These are phyloP conservation scores for Cydia pomonella DNA, from an alignment of 1,140 invertebrate genomes.

Conservation along the genomic window DNA sequence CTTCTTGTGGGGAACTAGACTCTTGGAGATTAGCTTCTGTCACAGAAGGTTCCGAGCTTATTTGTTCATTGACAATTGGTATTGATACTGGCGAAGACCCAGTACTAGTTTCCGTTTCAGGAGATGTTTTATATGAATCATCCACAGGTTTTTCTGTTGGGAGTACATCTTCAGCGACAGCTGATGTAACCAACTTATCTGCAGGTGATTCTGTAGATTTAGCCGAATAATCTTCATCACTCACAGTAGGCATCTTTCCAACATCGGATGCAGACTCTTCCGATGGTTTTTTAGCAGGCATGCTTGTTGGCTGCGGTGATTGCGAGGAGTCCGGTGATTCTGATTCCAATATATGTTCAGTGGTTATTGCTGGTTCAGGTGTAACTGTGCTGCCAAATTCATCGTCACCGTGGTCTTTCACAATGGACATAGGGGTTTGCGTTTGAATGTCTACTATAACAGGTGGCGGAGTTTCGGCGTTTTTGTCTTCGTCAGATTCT, in stretches of 20 bases:
- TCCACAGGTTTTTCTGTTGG: neutral
- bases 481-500: constrained; percentile 3
- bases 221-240: neutral
- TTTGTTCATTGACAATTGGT: neutral
- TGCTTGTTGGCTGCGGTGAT: neutral
- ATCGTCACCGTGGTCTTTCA: constrained; percentile 7
- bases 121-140: neutral
- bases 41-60: neutral
- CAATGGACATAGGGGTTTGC: constrained; percentile 16
- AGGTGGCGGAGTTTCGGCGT: neutral
- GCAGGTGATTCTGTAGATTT: neutral
- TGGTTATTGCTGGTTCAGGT: neutral
- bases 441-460: neutral
- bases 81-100: neutral
- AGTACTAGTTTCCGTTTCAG: constrained; percentile 6
- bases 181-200: neutral
- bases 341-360: neutral
- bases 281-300: neutral
- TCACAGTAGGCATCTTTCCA: neutral
- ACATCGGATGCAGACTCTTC: neutral
- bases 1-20: neutral
- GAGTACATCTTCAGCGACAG: neutral
- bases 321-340: neutral
- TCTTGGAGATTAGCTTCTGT: constrained; percentile 7
- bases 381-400: constrained; percentile 5